Evolutionary conservation across 1,140 invertebrate genomes (phyloP), one percentile per base, ranked within the genome.

Genomic region (Drosophila pectinifera): DNA sequence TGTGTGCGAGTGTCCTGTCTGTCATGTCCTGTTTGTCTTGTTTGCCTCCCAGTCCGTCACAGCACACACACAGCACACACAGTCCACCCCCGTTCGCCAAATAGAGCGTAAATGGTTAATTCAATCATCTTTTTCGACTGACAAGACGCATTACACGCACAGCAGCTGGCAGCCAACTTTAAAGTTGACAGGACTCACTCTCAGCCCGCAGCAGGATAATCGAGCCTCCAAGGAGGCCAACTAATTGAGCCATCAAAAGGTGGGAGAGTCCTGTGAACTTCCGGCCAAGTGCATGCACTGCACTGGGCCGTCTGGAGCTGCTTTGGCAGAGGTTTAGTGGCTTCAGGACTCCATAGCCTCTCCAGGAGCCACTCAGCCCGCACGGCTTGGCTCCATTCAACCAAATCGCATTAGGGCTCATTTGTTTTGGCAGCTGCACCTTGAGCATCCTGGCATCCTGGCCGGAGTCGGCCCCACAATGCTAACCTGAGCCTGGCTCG

Each of bases 371-470:
- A 36, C 20, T 13, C 22, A 28, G 34, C 36, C 36, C 65, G 79
- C 77, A 80, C 77, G 72, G 43, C 20, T 46, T 31, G 41, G 58
- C 65, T 78, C 73, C 80, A 82, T 85, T 90, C 75, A 79, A 80
- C 68, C 90, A 78, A 77, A 90, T 80, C 85, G 80, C 80, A 91
- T 91, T 86, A 90, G 75, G 84, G 79, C 80, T 89, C 80, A 91
- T 91, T 91, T 91, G 90, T 91, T 91, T 77, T 91, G 86, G 77
- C 90, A 91, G 90, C 85, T 91, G 90, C 72, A 85, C 41, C 54
- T 38, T 59, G 38, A 36, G 34, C 13, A 18, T 16, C 20, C 36
- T 31, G 39, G 34, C 13, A 18, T 16, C 20, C 36, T 31, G 39
- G 16, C 4, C 8, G 22, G 16, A 39, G 22, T 22, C 22, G 22